These are phyloP conservation scores for Ips typographus DNA, from an alignment of 1,140 invertebrate species.

Conservation along the genomic window DNA sequence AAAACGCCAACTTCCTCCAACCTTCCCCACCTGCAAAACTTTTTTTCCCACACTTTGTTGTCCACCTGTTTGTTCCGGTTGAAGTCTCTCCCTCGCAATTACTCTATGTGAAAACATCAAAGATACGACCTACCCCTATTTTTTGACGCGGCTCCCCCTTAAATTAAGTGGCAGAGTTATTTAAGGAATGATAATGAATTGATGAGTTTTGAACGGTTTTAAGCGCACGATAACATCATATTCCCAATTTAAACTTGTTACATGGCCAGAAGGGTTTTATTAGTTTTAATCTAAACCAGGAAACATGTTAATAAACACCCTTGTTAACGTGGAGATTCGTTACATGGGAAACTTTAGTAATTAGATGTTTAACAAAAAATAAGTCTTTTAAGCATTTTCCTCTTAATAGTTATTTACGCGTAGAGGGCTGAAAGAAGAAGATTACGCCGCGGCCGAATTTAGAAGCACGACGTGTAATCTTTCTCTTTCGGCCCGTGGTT, in stretches of 20 bases:
- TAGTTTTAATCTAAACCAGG: background rate
- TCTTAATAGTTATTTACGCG: too few species aligned
- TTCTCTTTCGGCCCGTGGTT: too few species aligned
- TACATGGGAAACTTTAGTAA: too few species aligned
- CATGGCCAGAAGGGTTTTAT: background rate
- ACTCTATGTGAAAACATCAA: slow-evolving; percentile 15
- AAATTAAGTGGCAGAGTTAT: slow-evolving; percentile 18
- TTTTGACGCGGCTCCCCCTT: background rate
- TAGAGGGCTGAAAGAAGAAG: too few species aligned
- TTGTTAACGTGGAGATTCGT: background rate
- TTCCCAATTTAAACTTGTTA: slow-evolving; percentile 18
- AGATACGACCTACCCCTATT: slow-evolving; percentile 8
- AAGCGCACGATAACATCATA: slow-evolving; percentile 10
- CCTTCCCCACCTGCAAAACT: slow-evolving; percentile 15
- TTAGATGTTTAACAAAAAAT: too few species aligned
- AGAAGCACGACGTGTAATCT: too few species aligned
- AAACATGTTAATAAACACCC: background rate
- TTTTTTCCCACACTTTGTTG: slow-evolving; percentile 16
- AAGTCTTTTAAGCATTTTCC: too few species aligned
- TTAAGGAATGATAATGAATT: slow-evolving; percentile 21
- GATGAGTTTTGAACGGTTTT: slow-evolving; percentile 7
- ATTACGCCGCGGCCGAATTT: too few species aligned
- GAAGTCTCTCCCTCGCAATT: slow-evolving; percentile 14
- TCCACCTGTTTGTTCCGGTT: slow-evolving; percentile 20
- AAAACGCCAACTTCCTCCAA: slow-evolving; percentile 8